These are phyloP conservation scores for Junonia oenone DNA, from an alignment of 2,888 invertebrate genomes.

Conservation along the genomic window DNA sequence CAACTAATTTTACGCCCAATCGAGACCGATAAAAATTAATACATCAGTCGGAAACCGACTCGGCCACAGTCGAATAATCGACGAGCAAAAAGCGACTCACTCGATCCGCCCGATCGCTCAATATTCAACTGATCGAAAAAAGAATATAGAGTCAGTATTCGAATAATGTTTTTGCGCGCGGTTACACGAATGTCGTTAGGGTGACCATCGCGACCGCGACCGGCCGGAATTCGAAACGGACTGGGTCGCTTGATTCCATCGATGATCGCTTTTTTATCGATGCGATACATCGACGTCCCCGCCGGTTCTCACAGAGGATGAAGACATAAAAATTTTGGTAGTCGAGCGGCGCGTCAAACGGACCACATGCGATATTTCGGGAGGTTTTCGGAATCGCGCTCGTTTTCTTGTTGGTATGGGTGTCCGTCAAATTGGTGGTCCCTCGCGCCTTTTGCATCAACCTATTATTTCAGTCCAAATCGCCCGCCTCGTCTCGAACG, in stretches of 20 bases:
- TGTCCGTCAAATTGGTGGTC: constrained; percentile 71
- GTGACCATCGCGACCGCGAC: constrained; percentile 51
- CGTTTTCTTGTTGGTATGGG: constrained; percentile 49
- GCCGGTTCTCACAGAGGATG: constrained; percentile 66
- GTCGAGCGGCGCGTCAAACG: constrained; percentile 65
- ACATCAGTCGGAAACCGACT: constrained; percentile 50
- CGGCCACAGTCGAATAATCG: constrained; percentile 33
- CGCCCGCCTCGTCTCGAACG: constrained; percentile 54
- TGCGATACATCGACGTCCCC: constrained; percentile 45
- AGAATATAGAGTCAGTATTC: constrained; percentile 55
- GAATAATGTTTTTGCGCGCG: constrained; percentile 58
- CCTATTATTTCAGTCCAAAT: constrained; percentile 67
- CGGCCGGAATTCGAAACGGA: constrained; percentile 60
- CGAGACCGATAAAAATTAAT: constrained; percentile 70
- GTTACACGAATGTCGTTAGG: constrained; percentile 68
- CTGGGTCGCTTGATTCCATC: constrained; percentile 51
- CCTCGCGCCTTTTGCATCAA: constrained; percentile 67
- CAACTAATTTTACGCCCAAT: constrained; percentile 75
- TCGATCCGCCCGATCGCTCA: constrained; percentile 36
- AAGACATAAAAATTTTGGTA: constrained; percentile 75
- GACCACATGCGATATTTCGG: constrained; percentile 71
- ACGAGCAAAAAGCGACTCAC: constrained; percentile 55
- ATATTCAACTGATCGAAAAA: constrained; percentile 53
- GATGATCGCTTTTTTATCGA: constrained; percentile 46
- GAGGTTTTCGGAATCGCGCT: constrained; percentile 52